These are phyloP conservation scores for Jordanella pulchra DNA, from an alignment of 2,797 vertebrate genomes.

Conservation along the genomic window DNA sequence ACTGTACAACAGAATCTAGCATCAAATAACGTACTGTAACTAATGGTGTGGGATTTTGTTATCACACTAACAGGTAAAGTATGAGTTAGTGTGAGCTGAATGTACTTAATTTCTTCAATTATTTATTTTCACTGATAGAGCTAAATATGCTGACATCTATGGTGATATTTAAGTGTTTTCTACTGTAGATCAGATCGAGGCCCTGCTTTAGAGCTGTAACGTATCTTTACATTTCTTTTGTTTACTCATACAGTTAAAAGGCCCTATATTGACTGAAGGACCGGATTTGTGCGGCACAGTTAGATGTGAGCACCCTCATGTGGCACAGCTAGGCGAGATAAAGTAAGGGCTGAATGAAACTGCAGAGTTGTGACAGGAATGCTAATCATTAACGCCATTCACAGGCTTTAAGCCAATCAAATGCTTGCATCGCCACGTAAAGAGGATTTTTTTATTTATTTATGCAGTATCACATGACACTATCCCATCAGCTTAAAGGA, in stretches of 20 bases:
- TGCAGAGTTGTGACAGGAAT: slow-evolving; percentile 72
- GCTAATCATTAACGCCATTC: slow-evolving; percentile 68
- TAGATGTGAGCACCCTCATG: slow-evolving; percentile 52
- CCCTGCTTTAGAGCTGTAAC: slow-evolving; percentile 15
- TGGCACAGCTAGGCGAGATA: slow-evolving; percentile 32
- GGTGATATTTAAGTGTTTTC: slow-evolving; percentile 15
- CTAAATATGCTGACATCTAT: slow-evolving; percentile 12
- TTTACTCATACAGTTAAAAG: slow-evolving; percentile 44
- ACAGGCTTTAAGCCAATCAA: slow-evolving; percentile 66
- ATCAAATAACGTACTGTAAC: slow-evolving; percentile 40
- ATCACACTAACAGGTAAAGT: slow-evolving; percentile 45
- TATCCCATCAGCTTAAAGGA: slow-evolving; percentile 48
- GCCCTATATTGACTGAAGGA: slow-evolving; percentile 3
- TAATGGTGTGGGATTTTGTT: slow-evolving; percentile 28
- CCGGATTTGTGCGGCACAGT: slow-evolving; percentile 14
- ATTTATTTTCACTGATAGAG: slow-evolving; percentile 40
- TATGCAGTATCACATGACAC: slow-evolving; percentile 38
- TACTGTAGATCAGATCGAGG: slow-evolving; percentile 19
- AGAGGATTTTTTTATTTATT: slow-evolving; percentile 26
- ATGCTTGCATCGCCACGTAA: slow-evolving; percentile 41
- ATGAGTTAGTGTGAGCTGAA: slow-evolving; percentile 63
- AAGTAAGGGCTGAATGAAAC: slow-evolving; percentile 62
- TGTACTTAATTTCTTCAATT: slow-evolving; percentile 67
- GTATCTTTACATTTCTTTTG: slow-evolving; percentile 21
- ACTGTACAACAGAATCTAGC: slow-evolving; percentile 34